Conservation (phyloP, 2,888 invertebrate species). For the Spatulosminthurus flaviceps region DNA sequence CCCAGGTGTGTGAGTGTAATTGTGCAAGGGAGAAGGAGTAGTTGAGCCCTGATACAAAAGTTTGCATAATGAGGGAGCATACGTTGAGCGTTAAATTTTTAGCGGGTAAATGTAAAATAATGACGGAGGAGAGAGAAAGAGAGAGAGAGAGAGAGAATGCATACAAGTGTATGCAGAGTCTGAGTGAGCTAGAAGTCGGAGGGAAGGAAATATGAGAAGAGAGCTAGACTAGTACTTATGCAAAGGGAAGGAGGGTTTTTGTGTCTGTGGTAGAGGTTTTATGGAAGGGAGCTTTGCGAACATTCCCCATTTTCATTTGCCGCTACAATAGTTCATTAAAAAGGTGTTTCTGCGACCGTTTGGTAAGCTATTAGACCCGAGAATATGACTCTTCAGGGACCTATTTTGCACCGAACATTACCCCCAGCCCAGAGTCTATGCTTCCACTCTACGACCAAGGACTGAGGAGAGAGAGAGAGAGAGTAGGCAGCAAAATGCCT, state of each 20-base stretch:
- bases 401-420: slow-evolving; percentile 65
- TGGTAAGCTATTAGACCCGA: slow-evolving; percentile 75
- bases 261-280: slow-evolving; percentile 46
- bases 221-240: too few relatives aligned
- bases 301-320: slow-evolving; percentile 68
- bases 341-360: slow-evolving; percentile 78
- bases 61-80: slow-evolving; percentile 58
- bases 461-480: slow-evolving; percentile 1
- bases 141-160: background rate
- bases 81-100: slow-evolving; percentile 20
- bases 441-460: slow-evolving; percentile 7
- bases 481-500: slow-evolving; percentile 34
- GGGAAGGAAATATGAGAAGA: slow-evolving; percentile 6
- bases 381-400: slow-evolving; percentile 70
- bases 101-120: slow-evolving; percentile 16
- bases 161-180: background rate
- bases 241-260: slow-evolving; percentile 19
- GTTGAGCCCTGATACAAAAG: slow-evolving; percentile 52
- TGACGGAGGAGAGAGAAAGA: slow-evolving; percentile 1
- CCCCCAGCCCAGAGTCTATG: slow-evolving; percentile 46
- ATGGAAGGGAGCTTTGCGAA: slow-evolving; percentile 57
- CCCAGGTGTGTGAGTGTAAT: slow-evolving; percentile 53
- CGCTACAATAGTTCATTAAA: slow-evolving; percentile 75
- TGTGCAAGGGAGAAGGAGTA: slow-evolving; percentile 33
- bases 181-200: background rate